These are phyloP conservation scores for Lycaon pictus DNA, from an alignment of 2,113 vertebrate genomes.

Conservation along the genomic window DNA sequence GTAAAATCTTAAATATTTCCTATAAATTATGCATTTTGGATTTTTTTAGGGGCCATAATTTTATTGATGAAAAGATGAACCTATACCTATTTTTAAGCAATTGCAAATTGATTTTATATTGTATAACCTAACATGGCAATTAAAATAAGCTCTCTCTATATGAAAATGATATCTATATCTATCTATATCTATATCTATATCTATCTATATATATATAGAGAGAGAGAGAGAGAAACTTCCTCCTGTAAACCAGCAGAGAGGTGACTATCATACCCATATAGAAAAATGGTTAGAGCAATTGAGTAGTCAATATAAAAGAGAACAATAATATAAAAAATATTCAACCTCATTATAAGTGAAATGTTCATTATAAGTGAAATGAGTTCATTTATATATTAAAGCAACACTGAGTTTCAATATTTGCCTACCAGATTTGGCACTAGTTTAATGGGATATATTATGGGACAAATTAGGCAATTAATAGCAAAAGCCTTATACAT, in stretches of 20 bases:
- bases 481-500: not conserved
- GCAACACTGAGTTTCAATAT: not conserved
- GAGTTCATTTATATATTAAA: not conserved
- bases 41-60: not conserved
- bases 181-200: too few species aligned
- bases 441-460: not conserved
- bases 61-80: not conserved
- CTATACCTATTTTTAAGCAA: not conserved
- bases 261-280: not conserved
- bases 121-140: not conserved
- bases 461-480: not conserved
- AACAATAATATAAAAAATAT: not conserved
- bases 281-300: not conserved
- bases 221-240: not conserved
- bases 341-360: not conserved
- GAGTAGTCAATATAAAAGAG: not conserved
- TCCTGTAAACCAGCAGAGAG: not conserved
- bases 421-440: not conserved
- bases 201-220: too few species aligned
- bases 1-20: constrained; percentile 42
- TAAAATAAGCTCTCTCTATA: not conserved
- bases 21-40: not conserved
- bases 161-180: not conserved
- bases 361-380: not conserved
- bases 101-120: not conserved